These are phyloP conservation scores for Chymomyza costata DNA, from an alignment of 1,140 invertebrate species.

Conservation along the genomic window DNA sequence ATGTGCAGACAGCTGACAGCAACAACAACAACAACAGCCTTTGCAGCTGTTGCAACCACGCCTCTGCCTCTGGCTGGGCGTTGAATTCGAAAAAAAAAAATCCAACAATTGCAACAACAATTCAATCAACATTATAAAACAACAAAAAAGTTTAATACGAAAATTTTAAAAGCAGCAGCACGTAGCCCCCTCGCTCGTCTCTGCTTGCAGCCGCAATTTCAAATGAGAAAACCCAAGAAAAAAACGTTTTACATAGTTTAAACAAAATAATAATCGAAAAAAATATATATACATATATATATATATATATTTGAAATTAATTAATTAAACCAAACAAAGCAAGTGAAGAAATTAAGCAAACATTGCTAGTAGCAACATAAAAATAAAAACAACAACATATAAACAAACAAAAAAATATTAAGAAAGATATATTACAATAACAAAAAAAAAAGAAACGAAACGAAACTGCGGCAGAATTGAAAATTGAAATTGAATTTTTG, in stretches of 20 bases:
- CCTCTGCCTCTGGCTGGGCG: conserved; percentile 22
- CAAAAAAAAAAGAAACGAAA: conserved; percentile 17
- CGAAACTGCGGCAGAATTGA: conserved; percentile 41
- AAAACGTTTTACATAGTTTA: conserved; percentile 36
- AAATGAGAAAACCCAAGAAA: conserved; percentile 49
- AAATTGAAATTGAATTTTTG: conserved; percentile 54
- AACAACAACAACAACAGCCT: conserved; percentile 10
- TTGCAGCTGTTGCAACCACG: conserved; percentile 15
- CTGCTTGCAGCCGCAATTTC: too few relatives aligned
- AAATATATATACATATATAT: conserved; percentile 24
- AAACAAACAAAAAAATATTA: conserved; percentile 25
- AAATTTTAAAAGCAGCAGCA: not conserved
- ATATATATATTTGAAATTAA: conserved; percentile 2
- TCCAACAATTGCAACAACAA: not conserved
- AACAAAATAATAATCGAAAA: conserved; percentile 1
- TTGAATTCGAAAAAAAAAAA: conserved; percentile 13
- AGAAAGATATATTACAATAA: conserved; percentile 14
- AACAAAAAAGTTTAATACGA: conserved; percentile 8
- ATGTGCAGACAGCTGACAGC: conserved; percentile 18
- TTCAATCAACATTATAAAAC: conserved; percentile 3
- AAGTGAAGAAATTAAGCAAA: too few relatives aligned
- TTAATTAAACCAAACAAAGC: too few relatives aligned
- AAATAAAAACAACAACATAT: conserved; percentile 17
- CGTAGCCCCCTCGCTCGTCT: too few relatives aligned
- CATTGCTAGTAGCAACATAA: conserved; percentile 1